Conservation (phyloP, 2,113 vertebrate species). For the Parus major region DNA sequence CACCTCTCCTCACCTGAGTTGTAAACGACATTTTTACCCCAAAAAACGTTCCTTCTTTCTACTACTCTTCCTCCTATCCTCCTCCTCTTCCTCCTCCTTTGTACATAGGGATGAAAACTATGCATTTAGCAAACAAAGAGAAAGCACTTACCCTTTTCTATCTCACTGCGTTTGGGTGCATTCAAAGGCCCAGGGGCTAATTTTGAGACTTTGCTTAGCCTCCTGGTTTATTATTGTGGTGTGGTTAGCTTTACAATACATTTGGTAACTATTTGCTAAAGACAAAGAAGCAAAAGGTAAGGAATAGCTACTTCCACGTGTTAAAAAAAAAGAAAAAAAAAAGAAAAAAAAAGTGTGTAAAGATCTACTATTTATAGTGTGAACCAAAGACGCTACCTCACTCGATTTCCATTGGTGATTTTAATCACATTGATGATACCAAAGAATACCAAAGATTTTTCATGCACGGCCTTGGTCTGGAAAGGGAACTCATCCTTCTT, state of each 20-base stretch:
- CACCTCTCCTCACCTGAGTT: constrained; percentile 61
- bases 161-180: constrained; percentile 76
- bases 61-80: constrained; percentile 51
- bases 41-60: constrained; percentile 27
- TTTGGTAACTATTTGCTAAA: constrained; percentile 85
- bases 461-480: constrained; percentile 91
- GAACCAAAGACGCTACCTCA: constrained; percentile 99
- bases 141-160: constrained; percentile 89
- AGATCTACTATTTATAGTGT: constrained; percentile 97
- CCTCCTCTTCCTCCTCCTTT: constrained; percentile 68
- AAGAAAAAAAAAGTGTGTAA: constrained; percentile 77
- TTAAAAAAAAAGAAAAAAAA: constrained; percentile 61
- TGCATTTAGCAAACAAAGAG: constrained; percentile 96
- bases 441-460: constrained; percentile 99
- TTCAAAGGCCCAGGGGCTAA: constrained; percentile 75
- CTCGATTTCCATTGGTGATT: constrained; percentile 99
- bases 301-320: constrained; percentile 85
- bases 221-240: constrained; percentile 84
- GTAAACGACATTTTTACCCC: constrained; percentile 53
- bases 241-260: constrained; percentile 89
- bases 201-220: constrained; percentile 77
- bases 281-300: constrained; percentile 84
- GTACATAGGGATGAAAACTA: constrained; percentile 83
- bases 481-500: constrained; percentile 83
- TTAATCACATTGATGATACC: constrained; percentile 99